phyloP scores from a whole-genome alignment of 2,797 vertebrate genomes.

The Myoxocephalus aenaeus region DNA sequence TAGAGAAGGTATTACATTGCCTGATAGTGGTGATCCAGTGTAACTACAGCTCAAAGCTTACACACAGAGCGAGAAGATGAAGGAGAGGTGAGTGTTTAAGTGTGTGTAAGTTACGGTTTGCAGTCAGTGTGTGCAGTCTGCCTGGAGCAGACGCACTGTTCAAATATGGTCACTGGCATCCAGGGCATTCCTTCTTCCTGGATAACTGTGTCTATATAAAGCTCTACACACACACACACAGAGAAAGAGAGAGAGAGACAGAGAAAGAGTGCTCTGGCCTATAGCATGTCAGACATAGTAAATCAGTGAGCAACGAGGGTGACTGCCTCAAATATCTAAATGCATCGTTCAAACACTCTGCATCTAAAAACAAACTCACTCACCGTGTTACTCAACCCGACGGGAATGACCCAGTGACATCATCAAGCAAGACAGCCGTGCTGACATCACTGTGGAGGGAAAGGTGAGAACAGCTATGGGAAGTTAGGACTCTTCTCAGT shows the following conservation, averaged over 20 bases:
- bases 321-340: slow-evolving; percentile 51
- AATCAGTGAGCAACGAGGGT: slow-evolving; percentile 62
- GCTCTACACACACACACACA: slow-evolving; percentile 41
- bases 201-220: slow-evolving; percentile 79
- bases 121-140: slow-evolving; percentile 54
- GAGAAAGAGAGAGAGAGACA: too few relatives aligned
- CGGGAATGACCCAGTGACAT: slow-evolving; percentile 77
- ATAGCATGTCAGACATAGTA: slow-evolving; percentile 57
- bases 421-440: slow-evolving; percentile 51
- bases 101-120: slow-evolving; percentile 56
- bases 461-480: slow-evolving; percentile 65
- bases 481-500: slow-evolving; percentile 51
- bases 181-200: slow-evolving; percentile 75
- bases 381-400: slow-evolving; percentile 61
- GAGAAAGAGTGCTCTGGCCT: slow-evolving; percentile 35
- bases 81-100: slow-evolving; percentile 57
- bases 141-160: slow-evolving; percentile 64
- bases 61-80: slow-evolving; percentile 36
- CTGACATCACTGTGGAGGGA: slow-evolving; percentile 62
- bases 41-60: slow-evolving; percentile 61
- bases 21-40: slow-evolving; percentile 68
- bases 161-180: slow-evolving; percentile 84
- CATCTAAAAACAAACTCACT: slow-evolving; percentile 48
- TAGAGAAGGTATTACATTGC: slow-evolving; percentile 68
- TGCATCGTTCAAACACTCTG: slow-evolving; percentile 46